Evolutionary conservation across 2,113 vertebrate genomes (phyloP).

Genomic region (Ranitomeya variabilis): DNA sequence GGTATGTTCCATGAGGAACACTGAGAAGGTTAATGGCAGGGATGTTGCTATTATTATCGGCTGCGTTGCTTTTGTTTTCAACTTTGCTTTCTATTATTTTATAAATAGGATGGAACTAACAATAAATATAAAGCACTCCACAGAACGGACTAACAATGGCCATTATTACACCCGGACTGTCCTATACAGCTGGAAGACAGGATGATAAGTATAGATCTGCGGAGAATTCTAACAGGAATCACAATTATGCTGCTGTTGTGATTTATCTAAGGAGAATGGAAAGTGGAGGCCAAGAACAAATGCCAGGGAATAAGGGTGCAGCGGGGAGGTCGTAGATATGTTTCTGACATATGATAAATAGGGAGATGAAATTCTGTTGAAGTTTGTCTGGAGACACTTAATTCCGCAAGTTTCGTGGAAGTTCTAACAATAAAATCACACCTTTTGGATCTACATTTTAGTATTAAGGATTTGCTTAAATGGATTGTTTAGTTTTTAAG

Average conservation of each 20-base stretch:
- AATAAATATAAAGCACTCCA: conserved; percentile 19
- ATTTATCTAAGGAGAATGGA: not conserved
- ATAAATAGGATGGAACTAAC: conserved; percentile 14
- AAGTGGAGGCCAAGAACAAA: conserved; percentile 1
- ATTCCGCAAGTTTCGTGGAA: not conserved
- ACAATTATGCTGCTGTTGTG: not conserved
- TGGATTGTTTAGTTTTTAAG: no score
- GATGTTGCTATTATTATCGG: conserved; percentile 15
- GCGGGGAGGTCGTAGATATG: not conserved
- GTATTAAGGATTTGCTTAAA: no score
- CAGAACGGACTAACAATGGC: not conserved
- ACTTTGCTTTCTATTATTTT: conserved; percentile 1
- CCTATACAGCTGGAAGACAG: not conserved
- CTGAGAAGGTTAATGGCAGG: conserved; percentile 10
- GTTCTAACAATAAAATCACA: not conserved
- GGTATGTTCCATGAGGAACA: not conserved
- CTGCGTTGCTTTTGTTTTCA: conserved; percentile 3
- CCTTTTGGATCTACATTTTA: not conserved
- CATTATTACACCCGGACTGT: not conserved
- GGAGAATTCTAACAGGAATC: not conserved
- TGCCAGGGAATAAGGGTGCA: no score
- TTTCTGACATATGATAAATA: not conserved
- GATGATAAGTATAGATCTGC: not conserved
- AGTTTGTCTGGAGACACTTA: not conserved
- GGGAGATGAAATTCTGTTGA: not conserved